A percentile compares a stretch with the other conserved stretches of the same genome.
These are phyloP conservation scores for Antechinus stuartii DNA, from an alignment of 2,113 vertebrate genomes.

Conservation along the genomic window DNA sequence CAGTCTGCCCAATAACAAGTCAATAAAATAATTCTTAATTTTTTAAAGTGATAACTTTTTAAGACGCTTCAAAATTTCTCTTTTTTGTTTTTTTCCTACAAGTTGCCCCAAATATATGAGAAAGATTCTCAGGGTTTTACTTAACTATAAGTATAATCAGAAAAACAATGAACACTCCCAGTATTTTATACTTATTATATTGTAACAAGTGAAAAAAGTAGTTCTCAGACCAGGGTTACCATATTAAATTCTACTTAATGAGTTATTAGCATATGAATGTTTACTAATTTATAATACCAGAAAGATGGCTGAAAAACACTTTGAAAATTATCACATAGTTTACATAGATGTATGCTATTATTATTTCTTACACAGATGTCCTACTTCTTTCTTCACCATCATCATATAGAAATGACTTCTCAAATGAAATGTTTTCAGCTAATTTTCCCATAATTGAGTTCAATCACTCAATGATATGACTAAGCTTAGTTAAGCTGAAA, in stretches of 20 bases:
- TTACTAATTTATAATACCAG: not conserved
- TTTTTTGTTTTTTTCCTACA: not conserved
- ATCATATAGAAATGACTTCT: not conserved
- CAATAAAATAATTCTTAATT: not conserved
- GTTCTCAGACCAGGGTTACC: not conserved
- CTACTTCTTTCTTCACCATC: not conserved
- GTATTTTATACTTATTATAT: not conserved
- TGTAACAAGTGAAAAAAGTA: not conserved
- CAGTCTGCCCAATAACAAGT: not conserved
- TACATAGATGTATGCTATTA: not conserved
- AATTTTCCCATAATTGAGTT: not conserved
- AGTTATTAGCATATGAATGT: not conserved
- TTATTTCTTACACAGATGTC: not conserved
- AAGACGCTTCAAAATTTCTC: not conserved
- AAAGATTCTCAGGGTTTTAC: not conserved
- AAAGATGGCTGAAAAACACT: not conserved
- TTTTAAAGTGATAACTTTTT: not conserved
- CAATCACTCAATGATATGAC: not conserved
- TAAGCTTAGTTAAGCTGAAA: not conserved
- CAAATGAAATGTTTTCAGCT: not conserved
- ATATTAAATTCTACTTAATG: not conserved
- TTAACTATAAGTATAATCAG: not conserved
- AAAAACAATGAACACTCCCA: not conserved
- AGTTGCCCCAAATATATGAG: not conserved
- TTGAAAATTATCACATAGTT: not conserved